Evolutionary conservation across 2,797 vertebrate species (phyloP), one percentile per base, ranked within the genome.

Genomic region (Hypotaenidia okinawae): DNA sequence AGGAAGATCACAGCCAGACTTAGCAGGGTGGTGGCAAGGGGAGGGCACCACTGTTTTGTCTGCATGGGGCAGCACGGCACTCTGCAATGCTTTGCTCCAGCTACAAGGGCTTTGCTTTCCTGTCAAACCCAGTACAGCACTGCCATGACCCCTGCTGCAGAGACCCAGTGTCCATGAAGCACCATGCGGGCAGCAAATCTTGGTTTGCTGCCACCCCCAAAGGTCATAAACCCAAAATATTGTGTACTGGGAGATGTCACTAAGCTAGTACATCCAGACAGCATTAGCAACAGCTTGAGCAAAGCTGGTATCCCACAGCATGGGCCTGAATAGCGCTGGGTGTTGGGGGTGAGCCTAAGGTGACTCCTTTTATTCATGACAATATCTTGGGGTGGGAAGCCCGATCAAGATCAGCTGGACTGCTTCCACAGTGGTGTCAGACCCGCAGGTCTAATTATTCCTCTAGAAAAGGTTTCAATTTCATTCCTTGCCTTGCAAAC

Each of bases 311-410:
- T 54, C 49, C 37, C 22, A 28, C 16, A 6, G 23, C 69, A 30
- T 37, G 2, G 1, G 18, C 19, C 59, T 43, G 72, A 41, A 39
- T 5, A 4, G 5, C 1, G 1, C 43, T 35, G 52, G 27, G 27
- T 32, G 33, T 4, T 49, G 17, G 8, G 14, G 24, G n/a, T 67
- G 72, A 82, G 21, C 59, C 66, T 12, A 24, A 25, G 43, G 22
- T n/a, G 55, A n/a, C 16, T 6, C 30, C 8, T 79, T 61, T 64
- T 11, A 25, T 51, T 41, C 5, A 5, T 52, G 61, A 72, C 28
- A 16, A 47, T 8, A 5, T 41, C 37, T 52, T 3, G 2, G 19
- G n/a, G 49, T 12, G 11, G 25, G 32, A 41, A 75, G 13, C 52
- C 45, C 43, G 11, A 39, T 28, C 3, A 1, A 73, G 61, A 55